Evolutionary conservation across 2,888 invertebrate genomes (phyloP).

Genomic region (Aricia artaxerxes): DNA sequence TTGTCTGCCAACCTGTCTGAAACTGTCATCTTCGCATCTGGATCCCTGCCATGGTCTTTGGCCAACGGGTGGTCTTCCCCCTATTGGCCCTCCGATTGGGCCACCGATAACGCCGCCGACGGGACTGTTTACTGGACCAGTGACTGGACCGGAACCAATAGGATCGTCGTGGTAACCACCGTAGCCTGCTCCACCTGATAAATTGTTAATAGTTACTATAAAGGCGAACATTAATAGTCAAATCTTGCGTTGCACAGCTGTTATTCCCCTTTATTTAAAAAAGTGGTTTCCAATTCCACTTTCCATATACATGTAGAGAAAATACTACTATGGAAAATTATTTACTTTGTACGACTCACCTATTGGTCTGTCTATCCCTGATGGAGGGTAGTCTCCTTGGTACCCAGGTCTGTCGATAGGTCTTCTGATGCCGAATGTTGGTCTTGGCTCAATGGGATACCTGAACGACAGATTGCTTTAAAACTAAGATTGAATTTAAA

Average conservation of each 20-base stretch:
- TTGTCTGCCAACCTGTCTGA: constrained; percentile 90
- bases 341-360: constrained; percentile 48
- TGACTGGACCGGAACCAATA: constrained; percentile 57
- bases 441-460: constrained; percentile 70
- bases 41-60: constrained; percentile 75
- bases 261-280: too few relatives aligned
- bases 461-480: constrained; percentile 44
- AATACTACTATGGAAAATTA: too few relatives aligned
- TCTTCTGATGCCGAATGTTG: constrained; percentile 62
- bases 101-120: constrained; percentile 64
- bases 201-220: neutral
- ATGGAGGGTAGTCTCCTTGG: constrained; percentile 72
- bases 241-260: too few relatives aligned
- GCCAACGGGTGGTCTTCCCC: constrained; percentile 59
- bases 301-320: too few relatives aligned
- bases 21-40: constrained; percentile 91
- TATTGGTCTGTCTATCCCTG: constrained; percentile 66
- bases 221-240: too few relatives aligned
- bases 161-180: constrained; percentile 70
- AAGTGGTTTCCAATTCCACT: too few relatives aligned
- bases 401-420: constrained; percentile 72
- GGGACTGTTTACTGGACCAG: constrained; percentile 46
- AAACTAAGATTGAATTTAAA: neutral
- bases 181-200: constrained; percentile 47
- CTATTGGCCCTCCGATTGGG: constrained; percentile 59